phyloP scores from a whole-genome alignment of 2,888 invertebrate species.

The Xanthostigma xanthostigma region DNA sequence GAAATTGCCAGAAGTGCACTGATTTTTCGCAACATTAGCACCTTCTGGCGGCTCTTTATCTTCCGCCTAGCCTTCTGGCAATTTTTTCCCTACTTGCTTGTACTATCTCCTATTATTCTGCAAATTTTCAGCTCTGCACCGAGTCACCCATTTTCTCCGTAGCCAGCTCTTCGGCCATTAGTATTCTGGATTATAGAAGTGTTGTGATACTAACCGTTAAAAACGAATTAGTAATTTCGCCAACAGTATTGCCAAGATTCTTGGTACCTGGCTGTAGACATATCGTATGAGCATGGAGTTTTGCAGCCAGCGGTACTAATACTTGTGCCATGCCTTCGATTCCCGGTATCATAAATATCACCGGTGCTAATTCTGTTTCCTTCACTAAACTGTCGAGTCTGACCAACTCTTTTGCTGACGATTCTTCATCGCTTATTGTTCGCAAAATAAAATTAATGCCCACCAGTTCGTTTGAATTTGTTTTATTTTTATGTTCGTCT shows the following conservation, averaged over 20 bases:
- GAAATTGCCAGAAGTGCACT: too few species aligned
- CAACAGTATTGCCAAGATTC: constrained; percentile 28
- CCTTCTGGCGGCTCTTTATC: too few species aligned
- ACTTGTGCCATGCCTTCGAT: constrained; percentile 47
- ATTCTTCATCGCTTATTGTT: constrained; percentile 43
- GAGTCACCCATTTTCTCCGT: too few species aligned
- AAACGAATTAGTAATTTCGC: constrained; percentile 23
- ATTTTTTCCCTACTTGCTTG: too few species aligned
- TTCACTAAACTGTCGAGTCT: constrained; percentile 26
- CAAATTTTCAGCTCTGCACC: too few species aligned
- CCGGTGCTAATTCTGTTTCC: constrained; percentile 16
- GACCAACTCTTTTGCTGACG: constrained; percentile 34
- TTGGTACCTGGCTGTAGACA: constrained; percentile 38
- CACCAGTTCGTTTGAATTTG: constrained; percentile 14
- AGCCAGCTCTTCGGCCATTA: too few species aligned
- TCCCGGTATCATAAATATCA: constrained; percentile 48
- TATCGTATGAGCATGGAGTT: constrained; percentile 35
- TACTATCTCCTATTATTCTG: too few species aligned
- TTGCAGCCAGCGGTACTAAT: constrained; percentile 34
- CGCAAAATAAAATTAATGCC: constrained; percentile 40
- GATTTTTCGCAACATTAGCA: too few species aligned
- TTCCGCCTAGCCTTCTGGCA: too few species aligned
- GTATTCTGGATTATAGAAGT: too few species aligned
- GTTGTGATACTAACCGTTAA: too few species aligned
- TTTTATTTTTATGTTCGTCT: background rate